phyloP scores from a whole-genome alignment of 2,113 vertebrate species.

The Sylvietta virens region DNA sequence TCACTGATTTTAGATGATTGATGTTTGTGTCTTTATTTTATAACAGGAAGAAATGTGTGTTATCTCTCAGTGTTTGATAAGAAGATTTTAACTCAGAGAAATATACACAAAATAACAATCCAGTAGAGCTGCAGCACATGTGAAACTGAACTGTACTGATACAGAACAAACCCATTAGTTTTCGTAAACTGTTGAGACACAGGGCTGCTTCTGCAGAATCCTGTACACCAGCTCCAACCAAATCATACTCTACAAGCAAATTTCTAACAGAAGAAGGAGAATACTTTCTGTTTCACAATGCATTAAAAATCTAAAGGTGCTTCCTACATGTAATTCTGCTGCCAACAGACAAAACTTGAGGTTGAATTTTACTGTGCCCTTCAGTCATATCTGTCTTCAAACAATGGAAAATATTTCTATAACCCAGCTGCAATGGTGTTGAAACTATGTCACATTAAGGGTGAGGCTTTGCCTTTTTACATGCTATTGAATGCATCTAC shows the following conservation, averaged over 20 bases:
- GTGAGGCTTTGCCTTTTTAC: not conserved
- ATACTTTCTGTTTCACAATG: not conserved
- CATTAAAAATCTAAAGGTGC: not conserved
- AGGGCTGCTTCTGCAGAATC: not conserved
- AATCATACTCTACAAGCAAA: not conserved
- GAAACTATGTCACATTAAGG: not conserved
- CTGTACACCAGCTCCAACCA: not conserved
- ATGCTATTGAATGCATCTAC: not conserved
- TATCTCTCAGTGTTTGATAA: conserved; percentile 19
- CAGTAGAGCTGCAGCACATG: not conserved
- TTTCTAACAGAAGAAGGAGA: not conserved
- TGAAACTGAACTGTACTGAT: not conserved
- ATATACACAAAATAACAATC: not conserved
- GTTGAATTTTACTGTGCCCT: not conserved
- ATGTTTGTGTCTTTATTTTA: conserved; percentile 27
- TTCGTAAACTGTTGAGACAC: not conserved
- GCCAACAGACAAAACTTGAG: not conserved
- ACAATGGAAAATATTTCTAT: not conserved
- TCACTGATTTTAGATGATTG: conserved; percentile 36
- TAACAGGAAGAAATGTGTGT: conserved; percentile 44
- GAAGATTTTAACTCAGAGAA: not conserved
- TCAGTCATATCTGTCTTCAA: not conserved
- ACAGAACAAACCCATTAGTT: not conserved
- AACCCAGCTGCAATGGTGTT: not conserved
- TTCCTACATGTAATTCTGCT: not conserved